These are phyloP conservation scores for Premnoplex brunnescens DNA, from an alignment of 2,797 vertebrate genomes.

Conservation along the genomic window DNA sequence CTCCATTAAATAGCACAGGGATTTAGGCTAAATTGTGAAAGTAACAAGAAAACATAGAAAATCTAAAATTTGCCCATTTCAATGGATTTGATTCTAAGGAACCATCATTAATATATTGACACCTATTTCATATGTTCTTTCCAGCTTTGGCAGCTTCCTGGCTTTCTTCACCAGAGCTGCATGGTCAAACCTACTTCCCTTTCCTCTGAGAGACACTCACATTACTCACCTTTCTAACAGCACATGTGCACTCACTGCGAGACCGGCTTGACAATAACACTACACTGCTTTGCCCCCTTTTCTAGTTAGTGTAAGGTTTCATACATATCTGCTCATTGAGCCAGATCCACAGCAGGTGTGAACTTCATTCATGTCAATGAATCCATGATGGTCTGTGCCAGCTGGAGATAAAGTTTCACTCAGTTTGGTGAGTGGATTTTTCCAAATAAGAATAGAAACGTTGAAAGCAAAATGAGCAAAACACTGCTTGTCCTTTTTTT, in stretches of 20 bases:
- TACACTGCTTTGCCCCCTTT: background rate
- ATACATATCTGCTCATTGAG: background rate
- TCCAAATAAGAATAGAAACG: background rate
- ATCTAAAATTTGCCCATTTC: background rate
- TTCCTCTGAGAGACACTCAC: background rate
- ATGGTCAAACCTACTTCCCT: background rate
- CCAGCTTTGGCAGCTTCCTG: background rate
- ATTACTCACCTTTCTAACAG: background rate
- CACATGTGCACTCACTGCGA: fast-evolving
- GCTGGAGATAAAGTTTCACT: background rate
- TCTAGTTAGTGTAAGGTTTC: background rate
- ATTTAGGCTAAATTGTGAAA: background rate
- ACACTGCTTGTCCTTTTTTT: background rate
- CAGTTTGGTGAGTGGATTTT: background rate
- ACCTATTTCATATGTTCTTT: background rate
- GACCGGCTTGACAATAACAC: background rate
- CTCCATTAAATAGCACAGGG: background rate
- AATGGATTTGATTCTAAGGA: background rate
- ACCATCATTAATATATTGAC: background rate
- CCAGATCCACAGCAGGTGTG: background rate
- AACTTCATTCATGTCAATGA: background rate
- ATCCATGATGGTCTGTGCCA: background rate
- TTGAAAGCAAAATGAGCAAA: slow-evolving; percentile 22
- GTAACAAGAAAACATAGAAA: background rate
- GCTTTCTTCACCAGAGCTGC: background rate